phyloP scores from a whole-genome alignment of 2,888 invertebrate species.

The Caenorhabditis virilis region DNA sequence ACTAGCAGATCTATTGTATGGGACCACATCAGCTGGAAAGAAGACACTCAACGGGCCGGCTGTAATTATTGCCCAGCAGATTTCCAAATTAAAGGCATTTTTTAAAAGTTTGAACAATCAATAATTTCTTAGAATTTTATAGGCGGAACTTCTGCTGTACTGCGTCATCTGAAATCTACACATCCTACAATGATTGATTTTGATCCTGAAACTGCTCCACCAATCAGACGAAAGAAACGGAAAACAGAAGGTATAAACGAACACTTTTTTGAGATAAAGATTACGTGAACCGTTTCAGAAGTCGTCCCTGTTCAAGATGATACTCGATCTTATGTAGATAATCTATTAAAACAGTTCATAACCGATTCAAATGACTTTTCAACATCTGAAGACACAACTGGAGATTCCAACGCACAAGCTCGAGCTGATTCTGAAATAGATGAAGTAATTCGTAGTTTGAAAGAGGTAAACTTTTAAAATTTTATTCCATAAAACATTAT shows the following conservation, averaged over 20 bases:
- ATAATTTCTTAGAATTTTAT: conserved; percentile 2
- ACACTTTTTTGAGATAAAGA: conserved; percentile 18
- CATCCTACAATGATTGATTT: conserved; percentile 30
- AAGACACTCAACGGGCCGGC: conserved; percentile 13
- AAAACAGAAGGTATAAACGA: not conserved
- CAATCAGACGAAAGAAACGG: conserved; percentile 11
- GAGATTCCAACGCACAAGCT: conserved; percentile 2
- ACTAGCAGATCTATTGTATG: conserved; percentile 30
- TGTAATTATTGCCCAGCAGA: conserved; percentile 27
- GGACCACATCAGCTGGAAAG: conserved; percentile 21
- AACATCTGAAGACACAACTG: not conserved
- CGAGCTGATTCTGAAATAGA: conserved; percentile 29
- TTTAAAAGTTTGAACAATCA: conserved; percentile 1
- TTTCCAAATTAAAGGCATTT: conserved; percentile 25
- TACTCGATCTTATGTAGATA: conserved; percentile 26
- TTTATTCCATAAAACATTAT: not conserved
- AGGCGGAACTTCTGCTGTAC: conserved; percentile 32
- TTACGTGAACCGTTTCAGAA: too few species aligned
- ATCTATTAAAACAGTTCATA: conserved; percentile 18
- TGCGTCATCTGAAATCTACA: conserved; percentile 30
- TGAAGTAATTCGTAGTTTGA: conserved; percentile 25
- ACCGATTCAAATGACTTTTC: not conserved
- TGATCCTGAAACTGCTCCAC: conserved; percentile 28
- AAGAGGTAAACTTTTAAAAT: conserved; percentile 14
- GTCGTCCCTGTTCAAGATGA: conserved; percentile 4